Conservation (phyloP, 2,888 invertebrate species). For the Beris chalybata region DNA sequence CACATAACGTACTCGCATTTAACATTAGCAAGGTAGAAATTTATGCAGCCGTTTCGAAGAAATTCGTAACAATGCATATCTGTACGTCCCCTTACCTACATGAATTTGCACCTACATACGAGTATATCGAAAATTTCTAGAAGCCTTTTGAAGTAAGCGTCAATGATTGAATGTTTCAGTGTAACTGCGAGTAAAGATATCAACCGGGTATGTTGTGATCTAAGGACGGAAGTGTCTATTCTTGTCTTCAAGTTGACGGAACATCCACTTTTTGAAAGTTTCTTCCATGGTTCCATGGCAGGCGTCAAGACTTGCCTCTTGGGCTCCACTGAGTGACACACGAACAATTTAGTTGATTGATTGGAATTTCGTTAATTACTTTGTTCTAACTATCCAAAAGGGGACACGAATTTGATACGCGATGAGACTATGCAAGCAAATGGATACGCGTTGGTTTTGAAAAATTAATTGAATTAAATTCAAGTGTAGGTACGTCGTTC, state of each 20-base stretch:
- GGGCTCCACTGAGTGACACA: constrained; percentile 24
- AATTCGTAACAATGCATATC: not conserved
- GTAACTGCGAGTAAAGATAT: not conserved
- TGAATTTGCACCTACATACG: too few relatives aligned
- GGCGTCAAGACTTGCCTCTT: not conserved
- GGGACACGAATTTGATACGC: too few relatives aligned
- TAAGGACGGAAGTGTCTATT: not conserved
- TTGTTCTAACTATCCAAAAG: constrained; percentile 39
- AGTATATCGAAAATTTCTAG: too few relatives aligned
- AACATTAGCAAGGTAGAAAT: too few relatives aligned
- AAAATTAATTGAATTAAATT: too few relatives aligned
- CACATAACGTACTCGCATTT: too few relatives aligned
- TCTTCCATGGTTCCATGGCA: too few relatives aligned
- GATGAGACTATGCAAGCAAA: too few relatives aligned
- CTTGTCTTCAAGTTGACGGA: constrained; percentile 9
- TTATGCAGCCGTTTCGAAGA: too few relatives aligned
- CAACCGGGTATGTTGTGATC: not conserved
- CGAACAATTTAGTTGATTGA: constrained; percentile 52
- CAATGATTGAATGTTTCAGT: not conserved
- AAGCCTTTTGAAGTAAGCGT: not conserved
- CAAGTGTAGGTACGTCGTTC: too few relatives aligned
- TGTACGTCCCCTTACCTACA: not conserved
- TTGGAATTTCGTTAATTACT: constrained; percentile 56
- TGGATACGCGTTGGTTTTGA: too few relatives aligned
- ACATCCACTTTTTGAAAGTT: not conserved